Evolutionary conservation across 1,140 invertebrate species (phyloP).

Genomic region (Heliothis subflexa): DNA sequence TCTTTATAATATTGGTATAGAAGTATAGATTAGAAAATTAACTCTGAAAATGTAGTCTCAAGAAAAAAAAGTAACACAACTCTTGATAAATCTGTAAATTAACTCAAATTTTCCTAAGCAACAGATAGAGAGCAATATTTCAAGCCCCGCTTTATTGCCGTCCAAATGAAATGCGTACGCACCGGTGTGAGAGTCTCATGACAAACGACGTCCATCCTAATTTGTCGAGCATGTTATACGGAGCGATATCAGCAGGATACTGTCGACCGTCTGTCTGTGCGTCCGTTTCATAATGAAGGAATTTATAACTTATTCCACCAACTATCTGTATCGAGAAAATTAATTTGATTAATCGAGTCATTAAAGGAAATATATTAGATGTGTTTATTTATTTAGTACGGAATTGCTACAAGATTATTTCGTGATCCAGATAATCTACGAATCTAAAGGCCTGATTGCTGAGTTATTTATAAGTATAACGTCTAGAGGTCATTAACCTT

Average conservation of each 20-base stretch:
- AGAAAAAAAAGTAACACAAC: background rate
- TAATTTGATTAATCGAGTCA: conserved; percentile 22
- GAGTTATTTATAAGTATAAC: background rate
- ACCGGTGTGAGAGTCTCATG: conserved; percentile 52
- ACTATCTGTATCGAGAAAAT: conserved; percentile 32
- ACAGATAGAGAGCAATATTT: conserved; percentile 57
- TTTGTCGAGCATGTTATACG: conserved; percentile 73
- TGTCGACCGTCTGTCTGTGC: conserved; percentile 38
- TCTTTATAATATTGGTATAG: too few relatives aligned
- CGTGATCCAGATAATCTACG: conserved; percentile 5
- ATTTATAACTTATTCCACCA: conserved; percentile 60
- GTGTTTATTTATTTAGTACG: too few relatives aligned
- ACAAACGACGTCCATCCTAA: conserved; percentile 76
- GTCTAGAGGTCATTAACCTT: background rate
- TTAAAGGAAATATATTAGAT: background rate
- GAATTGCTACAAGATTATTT: background rate
- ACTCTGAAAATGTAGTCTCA: too few relatives aligned
- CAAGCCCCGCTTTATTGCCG: conserved; percentile 61
- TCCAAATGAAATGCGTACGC: conserved; percentile 59
- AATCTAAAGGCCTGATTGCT: background rate
- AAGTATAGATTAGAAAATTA: too few relatives aligned
- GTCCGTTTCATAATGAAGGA: conserved; percentile 63
- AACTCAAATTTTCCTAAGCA: conserved; percentile 31
- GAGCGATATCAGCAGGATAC: conserved; percentile 74
- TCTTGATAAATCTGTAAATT: background rate